These are phyloP conservation scores for Desmophyllum pertusum DNA, from an alignment of 92 coral and sea anemone species.

Conservation along the genomic window DNA sequence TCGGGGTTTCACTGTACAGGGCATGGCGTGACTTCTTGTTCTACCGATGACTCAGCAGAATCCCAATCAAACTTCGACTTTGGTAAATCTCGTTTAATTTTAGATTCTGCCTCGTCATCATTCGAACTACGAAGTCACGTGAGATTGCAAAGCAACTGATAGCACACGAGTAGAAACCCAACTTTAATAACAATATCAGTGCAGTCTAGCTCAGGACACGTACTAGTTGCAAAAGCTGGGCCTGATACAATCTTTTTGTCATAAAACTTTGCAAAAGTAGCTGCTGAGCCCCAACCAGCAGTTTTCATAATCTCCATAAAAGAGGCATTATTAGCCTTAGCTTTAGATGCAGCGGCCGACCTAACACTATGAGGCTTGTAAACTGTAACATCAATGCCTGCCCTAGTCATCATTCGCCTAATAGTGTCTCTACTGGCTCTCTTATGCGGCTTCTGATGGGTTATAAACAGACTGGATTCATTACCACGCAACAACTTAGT, in stretches of 20 bases:
- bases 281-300: constrained; percentile 63
- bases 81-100: constrained; percentile 73
- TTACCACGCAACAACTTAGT: constrained; percentile 7
- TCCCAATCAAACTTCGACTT: constrained; percentile 79
- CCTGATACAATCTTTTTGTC: no score
- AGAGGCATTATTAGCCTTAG: constrained; percentile 53
- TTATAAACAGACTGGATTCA: constrained; percentile 60
- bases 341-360: constrained; percentile 71
- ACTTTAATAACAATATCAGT: constrained; percentile 9
- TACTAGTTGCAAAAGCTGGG: no score
- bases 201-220: constrained; percentile 38
- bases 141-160: constrained; percentile 78
- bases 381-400: constrained; percentile 57
- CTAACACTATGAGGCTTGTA: constrained; percentile 71
- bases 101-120: no score
- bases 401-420: constrained; percentile 54
- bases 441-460: constrained; percentile 66
- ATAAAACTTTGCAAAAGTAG: constrained; percentile 59
- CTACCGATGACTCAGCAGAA: constrained; percentile 73
- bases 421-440: constrained; percentile 68
- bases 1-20: no score
- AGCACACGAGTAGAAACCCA: constrained; percentile 46
- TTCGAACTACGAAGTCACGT: constrained; percentile 64
- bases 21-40: constrained; percentile 60
- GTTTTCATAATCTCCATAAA: constrained; percentile 58